Evolutionary conservation across 2,888 invertebrate species (phyloP).

Genomic region (Rotaria magnacalcarata): DNA sequence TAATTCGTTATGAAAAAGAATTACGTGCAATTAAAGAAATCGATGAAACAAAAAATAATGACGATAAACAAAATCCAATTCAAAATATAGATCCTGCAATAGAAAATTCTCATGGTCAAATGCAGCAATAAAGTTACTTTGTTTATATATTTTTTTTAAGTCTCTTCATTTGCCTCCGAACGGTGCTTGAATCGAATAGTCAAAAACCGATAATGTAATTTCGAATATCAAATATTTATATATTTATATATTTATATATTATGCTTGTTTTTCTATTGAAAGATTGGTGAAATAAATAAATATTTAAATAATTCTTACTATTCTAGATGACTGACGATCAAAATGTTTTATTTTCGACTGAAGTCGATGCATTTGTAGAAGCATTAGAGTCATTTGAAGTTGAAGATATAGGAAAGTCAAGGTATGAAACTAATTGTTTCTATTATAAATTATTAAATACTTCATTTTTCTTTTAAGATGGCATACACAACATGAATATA

Average conservation of each 20-base stretch:
- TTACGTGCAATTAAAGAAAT: not conserved
- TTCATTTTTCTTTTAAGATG: constrained; percentile 50
- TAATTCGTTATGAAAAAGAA: not conserved
- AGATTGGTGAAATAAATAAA: too few relatives aligned
- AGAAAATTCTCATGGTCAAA: too few relatives aligned
- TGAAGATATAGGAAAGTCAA: constrained; percentile 67
- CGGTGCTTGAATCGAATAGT: not conserved
- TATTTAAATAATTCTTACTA: too few relatives aligned
- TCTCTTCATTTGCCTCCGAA: too few relatives aligned
- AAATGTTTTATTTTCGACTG: constrained; percentile 59
- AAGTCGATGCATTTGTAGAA: constrained; percentile 72
- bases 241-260: too few relatives aligned
- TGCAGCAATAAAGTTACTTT: too few relatives aligned
- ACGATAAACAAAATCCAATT: constrained; percentile 3
- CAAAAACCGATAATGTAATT: too few relatives aligned
- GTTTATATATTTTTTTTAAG: too few relatives aligned
- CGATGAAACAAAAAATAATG: not conserved
- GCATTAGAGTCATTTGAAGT: constrained; percentile 69
- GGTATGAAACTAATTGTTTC: constrained; percentile 54
- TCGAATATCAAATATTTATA: too few relatives aligned
- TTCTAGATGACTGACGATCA: constrained; percentile 5
- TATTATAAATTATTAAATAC: not conserved
- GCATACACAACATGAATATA: constrained; percentile 67
- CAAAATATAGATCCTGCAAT: not conserved
- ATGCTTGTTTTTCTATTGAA: too few relatives aligned